Evolutionary conservation across 1,140 invertebrate species (phyloP).

Genomic region (Calosoma granatense): DNA sequence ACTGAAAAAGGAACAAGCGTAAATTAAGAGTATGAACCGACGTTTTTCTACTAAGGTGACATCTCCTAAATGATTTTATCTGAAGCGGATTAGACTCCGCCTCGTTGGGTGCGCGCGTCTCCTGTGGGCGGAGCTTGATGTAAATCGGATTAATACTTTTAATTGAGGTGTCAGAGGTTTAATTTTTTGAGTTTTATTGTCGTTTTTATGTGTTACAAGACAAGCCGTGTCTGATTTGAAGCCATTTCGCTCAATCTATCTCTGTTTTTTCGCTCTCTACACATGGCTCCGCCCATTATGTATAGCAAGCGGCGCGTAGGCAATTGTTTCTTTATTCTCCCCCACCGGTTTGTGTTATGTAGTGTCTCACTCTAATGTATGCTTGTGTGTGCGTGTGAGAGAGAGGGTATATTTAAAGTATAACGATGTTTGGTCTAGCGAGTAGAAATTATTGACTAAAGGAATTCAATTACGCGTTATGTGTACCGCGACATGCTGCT

Average conservation of each 20-base stretch:
- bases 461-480: too few species aligned
- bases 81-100: background rate
- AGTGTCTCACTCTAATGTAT: too few species aligned
- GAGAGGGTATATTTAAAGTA: too few species aligned
- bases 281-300: too few species aligned
- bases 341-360: too few species aligned
- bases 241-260: background rate
- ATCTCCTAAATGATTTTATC: background rate
- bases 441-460: too few species aligned
- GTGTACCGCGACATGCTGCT: too few species aligned
- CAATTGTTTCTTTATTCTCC: too few species aligned
- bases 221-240: background rate
- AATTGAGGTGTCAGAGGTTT: constrained; percentile 15
- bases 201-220: constrained; percentile 12
- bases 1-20: background rate
- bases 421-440: too few species aligned
- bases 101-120: constrained; percentile 11
- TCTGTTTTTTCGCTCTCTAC: background rate
- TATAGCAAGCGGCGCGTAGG: too few species aligned
- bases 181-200: constrained; percentile 15
- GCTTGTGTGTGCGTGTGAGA: too few species aligned
- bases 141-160: constrained; percentile 16
- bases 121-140: constrained; percentile 10
- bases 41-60: background rate
- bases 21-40: background rate